phyloP scores from a whole-genome alignment of 2,888 invertebrate species.

The Aricia artaxerxes region DNA sequence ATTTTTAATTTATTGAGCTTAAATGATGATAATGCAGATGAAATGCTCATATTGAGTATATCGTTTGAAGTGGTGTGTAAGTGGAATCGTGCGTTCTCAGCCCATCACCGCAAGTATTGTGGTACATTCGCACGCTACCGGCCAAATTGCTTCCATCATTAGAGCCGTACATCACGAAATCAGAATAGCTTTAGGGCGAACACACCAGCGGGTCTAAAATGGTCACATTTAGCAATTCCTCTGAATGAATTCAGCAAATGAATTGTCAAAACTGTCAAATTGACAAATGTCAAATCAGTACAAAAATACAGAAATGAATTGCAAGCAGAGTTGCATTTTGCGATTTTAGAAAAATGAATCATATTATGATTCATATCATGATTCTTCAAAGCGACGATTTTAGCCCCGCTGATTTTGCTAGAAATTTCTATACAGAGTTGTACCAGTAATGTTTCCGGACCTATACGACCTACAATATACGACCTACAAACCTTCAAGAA shows the following conservation, averaged over 20 bases:
- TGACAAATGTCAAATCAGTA: too few relatives aligned
- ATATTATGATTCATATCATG: too few relatives aligned
- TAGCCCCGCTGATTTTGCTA: neutral
- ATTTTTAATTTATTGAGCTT: neutral
- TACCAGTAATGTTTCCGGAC: too few relatives aligned
- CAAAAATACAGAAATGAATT: too few relatives aligned
- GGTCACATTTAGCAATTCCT: too few relatives aligned
- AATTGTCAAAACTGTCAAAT: too few relatives aligned
- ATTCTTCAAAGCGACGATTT: too few relatives aligned
- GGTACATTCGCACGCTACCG: slow-evolving; percentile 3
- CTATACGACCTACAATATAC: too few relatives aligned
- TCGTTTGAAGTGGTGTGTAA: slow-evolving; percentile 9
- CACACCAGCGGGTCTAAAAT: neutral
- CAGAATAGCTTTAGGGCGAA: neutral
- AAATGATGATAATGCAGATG: neutral
- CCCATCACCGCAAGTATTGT: neutral
- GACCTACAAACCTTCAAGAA: too few relatives aligned
- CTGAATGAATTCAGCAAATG: too few relatives aligned
- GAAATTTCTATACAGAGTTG: neutral
- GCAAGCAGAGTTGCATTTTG: too few relatives aligned
- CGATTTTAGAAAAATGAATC: too few relatives aligned
- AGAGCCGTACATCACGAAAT: slow-evolving; percentile 9
- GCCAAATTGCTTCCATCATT: slow-evolving; percentile 7
- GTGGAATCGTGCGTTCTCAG: slow-evolving; percentile 19
- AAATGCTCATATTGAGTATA: neutral